Evolutionary conservation across 1,140 invertebrate species (phyloP).

Genomic region (Drosophila novamexicana): DNA sequence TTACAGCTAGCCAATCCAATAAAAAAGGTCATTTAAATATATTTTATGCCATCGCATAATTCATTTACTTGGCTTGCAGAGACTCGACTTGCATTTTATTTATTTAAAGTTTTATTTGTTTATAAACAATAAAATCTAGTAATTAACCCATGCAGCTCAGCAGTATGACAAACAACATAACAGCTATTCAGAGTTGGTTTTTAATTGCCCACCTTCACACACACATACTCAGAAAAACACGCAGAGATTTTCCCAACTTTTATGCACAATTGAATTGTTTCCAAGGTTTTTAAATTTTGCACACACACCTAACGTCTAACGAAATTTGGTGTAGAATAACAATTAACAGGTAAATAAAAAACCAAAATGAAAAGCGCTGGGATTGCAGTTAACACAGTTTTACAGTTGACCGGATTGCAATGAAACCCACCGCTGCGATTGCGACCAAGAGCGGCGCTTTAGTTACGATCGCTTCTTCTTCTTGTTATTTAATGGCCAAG

Average conservation of each 20-base stretch:
- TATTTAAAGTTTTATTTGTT: constrained; percentile 47
- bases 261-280: constrained; percentile 59
- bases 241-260: constrained; percentile 61
- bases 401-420: constrained; percentile 60
- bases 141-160: constrained; percentile 40
- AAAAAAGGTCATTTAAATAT: constrained; percentile 50
- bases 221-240: neutral
- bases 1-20: constrained; percentile 15
- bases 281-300: constrained; percentile 55
- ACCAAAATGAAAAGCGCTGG: constrained; percentile 59
- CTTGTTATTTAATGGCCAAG: constrained; percentile 1
- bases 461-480: constrained; percentile 25
- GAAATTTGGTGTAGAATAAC: constrained; percentile 44
- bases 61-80: constrained; percentile 37
- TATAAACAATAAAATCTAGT: constrained; percentile 54
- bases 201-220: constrained; percentile 50
- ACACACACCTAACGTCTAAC: constrained; percentile 33
- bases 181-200: constrained; percentile 11
- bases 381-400: constrained; percentile 67
- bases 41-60: constrained; percentile 38
- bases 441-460: constrained; percentile 1
- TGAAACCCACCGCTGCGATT: constrained; percentile 14
- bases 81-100: constrained; percentile 51
- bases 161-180: constrained; percentile 46
- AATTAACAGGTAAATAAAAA: constrained; percentile 24